These are phyloP conservation scores for Eustalomyia histrio DNA, from an alignment of 2,888 invertebrate species.

Conservation along the genomic window DNA sequence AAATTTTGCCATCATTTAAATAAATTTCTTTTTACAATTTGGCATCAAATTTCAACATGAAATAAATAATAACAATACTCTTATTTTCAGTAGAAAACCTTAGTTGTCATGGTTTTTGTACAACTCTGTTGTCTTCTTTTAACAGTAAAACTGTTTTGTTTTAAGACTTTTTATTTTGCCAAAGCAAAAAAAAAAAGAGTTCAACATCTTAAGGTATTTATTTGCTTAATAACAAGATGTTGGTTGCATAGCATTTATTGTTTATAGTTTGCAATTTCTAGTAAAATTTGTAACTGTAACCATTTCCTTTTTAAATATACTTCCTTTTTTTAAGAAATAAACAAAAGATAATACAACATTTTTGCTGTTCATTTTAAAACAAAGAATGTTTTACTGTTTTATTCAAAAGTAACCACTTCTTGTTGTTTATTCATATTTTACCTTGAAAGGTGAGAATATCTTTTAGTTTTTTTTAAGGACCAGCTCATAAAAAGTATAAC, in stretches of 20 bases:
- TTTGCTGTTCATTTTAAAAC: neutral
- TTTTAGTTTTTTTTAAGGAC: neutral
- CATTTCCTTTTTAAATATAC: neutral
- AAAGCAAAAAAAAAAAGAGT: neutral
- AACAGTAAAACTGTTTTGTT: constrained; percentile 15
- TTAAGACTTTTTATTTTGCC: neutral
- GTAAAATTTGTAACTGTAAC: constrained; percentile 27
- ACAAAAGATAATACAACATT: neutral
- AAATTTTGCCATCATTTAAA: constrained; percentile 56
- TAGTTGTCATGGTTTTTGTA: constrained; percentile 30
- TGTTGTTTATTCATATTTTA: neutral
- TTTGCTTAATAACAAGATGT: constrained; percentile 33
- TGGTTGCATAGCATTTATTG: constrained; percentile 16
- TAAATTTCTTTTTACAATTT: neutral
- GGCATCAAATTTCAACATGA: constrained; percentile 35
- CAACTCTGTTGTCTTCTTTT: neutral
- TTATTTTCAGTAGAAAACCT: neutral
- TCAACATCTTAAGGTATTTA: constrained; percentile 8
- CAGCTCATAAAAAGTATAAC: neutral
- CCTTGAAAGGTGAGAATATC: constrained; percentile 17
- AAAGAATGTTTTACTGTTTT: neutral
- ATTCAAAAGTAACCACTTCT: neutral
- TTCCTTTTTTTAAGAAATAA: neutral
- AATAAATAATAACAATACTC: constrained; percentile 17
- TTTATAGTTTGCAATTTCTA: constrained; percentile 24